phyloP scores from a whole-genome alignment of 2,113 vertebrate species.

The Rhipidura dahli region DNA sequence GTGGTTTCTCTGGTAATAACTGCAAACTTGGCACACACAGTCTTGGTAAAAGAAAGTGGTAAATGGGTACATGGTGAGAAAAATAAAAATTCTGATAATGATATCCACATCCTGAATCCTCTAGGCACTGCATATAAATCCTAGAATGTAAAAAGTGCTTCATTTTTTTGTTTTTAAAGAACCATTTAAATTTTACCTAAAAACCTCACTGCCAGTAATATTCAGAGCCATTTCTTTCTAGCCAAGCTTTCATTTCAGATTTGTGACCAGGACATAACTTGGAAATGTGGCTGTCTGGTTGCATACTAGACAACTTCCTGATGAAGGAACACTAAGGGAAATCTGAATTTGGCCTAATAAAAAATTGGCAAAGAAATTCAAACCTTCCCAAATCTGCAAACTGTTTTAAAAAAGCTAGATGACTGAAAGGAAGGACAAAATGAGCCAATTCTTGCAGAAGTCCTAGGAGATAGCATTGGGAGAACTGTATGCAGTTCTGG shows the following conservation, averaged over 20 bases:
- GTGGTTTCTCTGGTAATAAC: not conserved
- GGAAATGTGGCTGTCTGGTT: not conserved
- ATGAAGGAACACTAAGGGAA: not conserved
- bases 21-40: not conserved
- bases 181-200: not conserved
- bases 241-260: not conserved
- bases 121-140: not conserved
- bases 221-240: not conserved
- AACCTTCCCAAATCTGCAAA: not conserved
- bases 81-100: not conserved
- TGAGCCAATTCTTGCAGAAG: not conserved
- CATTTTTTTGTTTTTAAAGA: not conserved
- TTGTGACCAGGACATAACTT: not conserved
- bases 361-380: not conserved
- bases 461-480: not conserved
- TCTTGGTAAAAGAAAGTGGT: fast-evolving
- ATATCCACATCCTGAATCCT: not conserved
- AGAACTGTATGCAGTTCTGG: not conserved
- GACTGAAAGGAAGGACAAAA: not conserved
- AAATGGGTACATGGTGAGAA: not conserved
- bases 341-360: not conserved
- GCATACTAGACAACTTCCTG: not conserved
- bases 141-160: not conserved
- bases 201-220: not conserved
- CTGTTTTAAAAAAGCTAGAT: not conserved